phyloP scores from a whole-genome alignment of 2,797 vertebrate species.

The Sciurus carolinensis region DNA sequence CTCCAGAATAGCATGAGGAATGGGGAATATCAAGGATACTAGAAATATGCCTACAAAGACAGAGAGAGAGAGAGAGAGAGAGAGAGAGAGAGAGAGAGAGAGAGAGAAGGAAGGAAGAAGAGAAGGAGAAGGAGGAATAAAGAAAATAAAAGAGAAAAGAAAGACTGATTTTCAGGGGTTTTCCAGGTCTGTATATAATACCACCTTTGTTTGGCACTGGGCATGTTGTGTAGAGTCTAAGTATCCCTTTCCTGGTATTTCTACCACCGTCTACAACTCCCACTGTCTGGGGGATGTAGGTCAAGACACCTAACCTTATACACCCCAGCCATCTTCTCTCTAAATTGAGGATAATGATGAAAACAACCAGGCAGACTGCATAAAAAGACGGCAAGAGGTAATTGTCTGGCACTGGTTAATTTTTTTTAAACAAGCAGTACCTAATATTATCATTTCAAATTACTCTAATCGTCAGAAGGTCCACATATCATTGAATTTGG shows the following conservation, averaged over 20 bases:
- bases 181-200: background rate
- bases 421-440: background rate
- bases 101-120: rapidly evolving
- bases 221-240: background rate
- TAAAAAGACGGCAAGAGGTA: background rate
- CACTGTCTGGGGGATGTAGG: background rate
- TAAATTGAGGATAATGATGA: background rate
- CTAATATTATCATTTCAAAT: slow-evolving; percentile 48
- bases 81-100: rapidly evolving
- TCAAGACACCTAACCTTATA: background rate
- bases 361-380: background rate
- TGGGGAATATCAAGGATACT: background rate
- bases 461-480: background rate
- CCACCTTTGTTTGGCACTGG: background rate
- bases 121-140: background rate
- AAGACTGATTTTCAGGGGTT: background rate
- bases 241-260: background rate
- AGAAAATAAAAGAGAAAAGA: rapidly evolving
- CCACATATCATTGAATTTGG: background rate
- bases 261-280: background rate
- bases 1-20: background rate
- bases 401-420: background rate
- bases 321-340: background rate
- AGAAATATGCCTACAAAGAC: background rate
- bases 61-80: rapidly evolving